These are phyloP conservation scores for Eulithis prunata DNA, from an alignment of 2,888 invertebrate species.

Conservation along the genomic window DNA sequence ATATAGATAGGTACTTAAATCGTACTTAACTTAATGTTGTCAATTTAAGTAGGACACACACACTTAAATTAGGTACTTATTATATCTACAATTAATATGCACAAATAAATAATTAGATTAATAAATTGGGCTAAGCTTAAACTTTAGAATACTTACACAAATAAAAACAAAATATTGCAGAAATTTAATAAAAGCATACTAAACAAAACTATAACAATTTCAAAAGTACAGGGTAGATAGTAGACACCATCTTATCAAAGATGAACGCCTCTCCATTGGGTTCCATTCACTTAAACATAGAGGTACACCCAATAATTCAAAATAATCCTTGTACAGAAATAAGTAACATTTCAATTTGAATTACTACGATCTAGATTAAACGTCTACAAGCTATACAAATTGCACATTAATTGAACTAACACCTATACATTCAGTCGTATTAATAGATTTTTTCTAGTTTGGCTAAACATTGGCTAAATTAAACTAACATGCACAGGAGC, in stretches of 20 bases:
- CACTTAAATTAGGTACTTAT: background rate
- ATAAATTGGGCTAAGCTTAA: constrained; percentile 16
- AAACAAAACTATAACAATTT: background rate
- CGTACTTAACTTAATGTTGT: background rate
- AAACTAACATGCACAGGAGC: constrained; percentile 21
- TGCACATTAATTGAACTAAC: constrained; percentile 10
- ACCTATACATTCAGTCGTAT: constrained; percentile 15
- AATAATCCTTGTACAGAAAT: no score
- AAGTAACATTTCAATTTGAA: background rate
- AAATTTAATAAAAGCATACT: constrained; percentile 3
- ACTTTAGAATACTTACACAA: no score
- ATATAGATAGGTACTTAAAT: no score
- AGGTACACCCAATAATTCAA: no score
- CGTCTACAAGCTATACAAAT: constrained; percentile 4
- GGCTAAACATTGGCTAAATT: constrained; percentile 32
- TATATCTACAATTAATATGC: background rate
- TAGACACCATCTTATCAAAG: no score
- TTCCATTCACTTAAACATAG: no score
- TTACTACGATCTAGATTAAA: background rate
- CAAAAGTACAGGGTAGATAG: background rate
- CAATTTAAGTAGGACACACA: background rate
- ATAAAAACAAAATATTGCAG: constrained; percentile 23
- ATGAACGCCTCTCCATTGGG: no score
- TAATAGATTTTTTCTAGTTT: constrained; percentile 22
- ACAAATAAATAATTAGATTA: constrained; percentile 17